phyloP scores from a whole-genome alignment of 2,797 vertebrate species.

The Numenius phaeopus region DNA sequence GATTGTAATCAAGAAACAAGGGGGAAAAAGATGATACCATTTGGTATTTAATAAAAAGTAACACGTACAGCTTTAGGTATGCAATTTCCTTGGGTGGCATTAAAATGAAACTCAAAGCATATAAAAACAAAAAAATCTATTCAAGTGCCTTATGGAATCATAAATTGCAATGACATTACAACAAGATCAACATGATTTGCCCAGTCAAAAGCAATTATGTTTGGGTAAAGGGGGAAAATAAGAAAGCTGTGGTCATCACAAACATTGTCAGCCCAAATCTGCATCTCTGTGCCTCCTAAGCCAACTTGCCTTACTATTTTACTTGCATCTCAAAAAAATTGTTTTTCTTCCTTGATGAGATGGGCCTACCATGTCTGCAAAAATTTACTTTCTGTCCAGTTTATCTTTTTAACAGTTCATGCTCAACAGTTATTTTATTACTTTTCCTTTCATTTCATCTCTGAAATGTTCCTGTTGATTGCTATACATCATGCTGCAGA shows the following conservation, averaged over 20 bases:
- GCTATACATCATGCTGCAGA: neutral
- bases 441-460: neutral
- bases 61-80: constrained; percentile 21
- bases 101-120: constrained; percentile 72
- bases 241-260: constrained; percentile 61
- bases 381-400: neutral
- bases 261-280: constrained; percentile 65
- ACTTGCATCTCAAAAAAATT: constrained; percentile 21
- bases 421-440: neutral
- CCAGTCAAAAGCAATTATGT: constrained; percentile 72
- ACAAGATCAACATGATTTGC: constrained; percentile 67
- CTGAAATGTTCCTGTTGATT: constrained; percentile 17
- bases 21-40: neutral
- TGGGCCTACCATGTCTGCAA: neutral
- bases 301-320: constrained; percentile 39
- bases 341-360: neutral
- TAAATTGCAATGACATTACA: constrained; percentile 71
- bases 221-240: constrained; percentile 13
- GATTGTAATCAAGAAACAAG: constrained; percentile 64
- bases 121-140: constrained; percentile 63
- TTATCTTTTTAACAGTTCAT: neutral
- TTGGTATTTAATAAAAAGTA: constrained; percentile 61
- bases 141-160: constrained; percentile 63
- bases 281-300: constrained; percentile 38
- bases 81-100: constrained; percentile 64